Percentiles rank a stretch among this genome's conserved stretches.
Conservation (phyloP, 2,113 vertebrate genomes). For the Telmatochromis brichardi region DNA sequence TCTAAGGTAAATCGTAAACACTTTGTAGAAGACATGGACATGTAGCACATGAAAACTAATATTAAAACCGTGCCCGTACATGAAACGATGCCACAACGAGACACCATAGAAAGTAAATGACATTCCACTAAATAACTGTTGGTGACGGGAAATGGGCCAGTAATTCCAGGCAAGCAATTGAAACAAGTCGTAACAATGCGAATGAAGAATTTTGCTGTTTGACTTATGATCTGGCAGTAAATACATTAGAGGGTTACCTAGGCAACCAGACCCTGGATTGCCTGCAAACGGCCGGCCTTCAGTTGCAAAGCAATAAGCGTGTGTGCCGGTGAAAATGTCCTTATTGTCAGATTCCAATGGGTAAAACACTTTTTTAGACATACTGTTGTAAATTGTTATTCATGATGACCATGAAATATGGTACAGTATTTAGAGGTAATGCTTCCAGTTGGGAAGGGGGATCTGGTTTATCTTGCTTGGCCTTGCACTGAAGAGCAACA, state of each 20-base stretch:
- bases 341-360: background rate
- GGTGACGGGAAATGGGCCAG: background rate
- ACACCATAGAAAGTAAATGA: background rate
- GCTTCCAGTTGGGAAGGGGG: background rate
- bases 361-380: background rate
- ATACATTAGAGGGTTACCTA: background rate
- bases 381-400: background rate
- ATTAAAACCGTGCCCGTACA: background rate
- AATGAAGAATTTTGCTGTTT: background rate
- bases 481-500: background rate
- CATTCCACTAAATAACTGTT: background rate
- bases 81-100: background rate
- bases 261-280: background rate
- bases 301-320: background rate
- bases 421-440: background rate
- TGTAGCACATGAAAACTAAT: background rate
- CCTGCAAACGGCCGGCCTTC: background rate
- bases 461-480: background rate
- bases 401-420: background rate
- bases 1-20: background rate
- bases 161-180: background rate
- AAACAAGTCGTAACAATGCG: background rate
- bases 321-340: background rate
- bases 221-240: background rate
- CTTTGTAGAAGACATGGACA: background rate